Evolutionary conservation across 1,140 invertebrate genomes (phyloP).

Genomic region (Battus philenor): DNA sequence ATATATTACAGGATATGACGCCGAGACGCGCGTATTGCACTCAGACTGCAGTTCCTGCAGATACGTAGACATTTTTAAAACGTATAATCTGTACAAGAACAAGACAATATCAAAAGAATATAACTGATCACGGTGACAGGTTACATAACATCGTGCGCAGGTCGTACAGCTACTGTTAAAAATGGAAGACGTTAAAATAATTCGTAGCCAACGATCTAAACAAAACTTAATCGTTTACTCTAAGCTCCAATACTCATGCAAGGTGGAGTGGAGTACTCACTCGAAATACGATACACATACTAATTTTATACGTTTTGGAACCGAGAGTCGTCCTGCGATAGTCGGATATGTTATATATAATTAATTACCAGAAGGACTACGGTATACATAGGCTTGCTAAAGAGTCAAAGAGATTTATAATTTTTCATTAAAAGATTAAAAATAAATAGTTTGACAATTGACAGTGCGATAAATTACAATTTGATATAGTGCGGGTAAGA

Average conservation of each 20-base stretch:
- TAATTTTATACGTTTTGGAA: slow-evolving; percentile 15
- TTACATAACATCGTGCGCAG: slow-evolving; percentile 25
- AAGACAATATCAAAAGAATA: slow-evolving; percentile 13
- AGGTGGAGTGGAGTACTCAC: slow-evolving; percentile 10
- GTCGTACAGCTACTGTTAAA: slow-evolving; percentile 37
- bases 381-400: slow-evolving; percentile 16
- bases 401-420: slow-evolving; percentile 13
- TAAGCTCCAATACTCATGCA: slow-evolving; percentile 17
- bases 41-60: slow-evolving; percentile 46
- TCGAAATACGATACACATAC: slow-evolving; percentile 16
- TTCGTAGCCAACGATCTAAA: slow-evolving; percentile 68
- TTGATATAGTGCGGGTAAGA: slow-evolving; percentile 8
- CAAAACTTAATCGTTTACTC: slow-evolving; percentile 22
- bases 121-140: slow-evolving; percentile 29
- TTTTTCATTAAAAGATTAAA: slow-evolving; percentile 1
- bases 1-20: slow-evolving; percentile 53
- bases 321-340: slow-evolving; percentile 12
- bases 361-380: slow-evolving; percentile 15
- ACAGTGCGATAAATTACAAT: slow-evolving; percentile 16
- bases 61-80: slow-evolving; percentile 25
- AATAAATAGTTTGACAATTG: slow-evolving; percentile 15
- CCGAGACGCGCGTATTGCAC: slow-evolving; percentile 64
- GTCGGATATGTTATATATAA: slow-evolving; percentile 5
- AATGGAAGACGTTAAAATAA: slow-evolving; percentile 73
- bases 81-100: slow-evolving; percentile 41